These are phyloP conservation scores for Drosophila santomea DNA, from an alignment of 1,140 invertebrate species.

Conservation along the genomic window DNA sequence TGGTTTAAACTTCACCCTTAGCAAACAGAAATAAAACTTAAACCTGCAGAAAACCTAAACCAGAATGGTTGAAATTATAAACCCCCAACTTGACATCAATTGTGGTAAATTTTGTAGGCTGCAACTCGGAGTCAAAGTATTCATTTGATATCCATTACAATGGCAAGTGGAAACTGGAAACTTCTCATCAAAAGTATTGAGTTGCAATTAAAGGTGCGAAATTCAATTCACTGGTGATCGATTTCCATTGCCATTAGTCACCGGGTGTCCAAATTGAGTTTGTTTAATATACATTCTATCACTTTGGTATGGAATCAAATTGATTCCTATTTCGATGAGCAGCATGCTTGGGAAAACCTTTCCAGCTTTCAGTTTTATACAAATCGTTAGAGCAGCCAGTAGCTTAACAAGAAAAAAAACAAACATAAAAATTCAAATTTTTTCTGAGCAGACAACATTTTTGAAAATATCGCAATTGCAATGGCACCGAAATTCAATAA, in stretches of 20 bases:
- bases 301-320: too few species aligned
- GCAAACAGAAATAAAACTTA: not conserved
- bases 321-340: not conserved
- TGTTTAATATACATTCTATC: constrained; percentile 1
- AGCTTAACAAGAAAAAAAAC: not conserved
- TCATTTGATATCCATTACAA: constrained; percentile 37
- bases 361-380: not conserved
- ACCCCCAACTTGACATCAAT: constrained; percentile 19
- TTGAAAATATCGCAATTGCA: not conserved
- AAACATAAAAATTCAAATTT: not conserved
- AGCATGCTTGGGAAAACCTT: not conserved
- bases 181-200: constrained; percentile 41
- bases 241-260: constrained; percentile 70
- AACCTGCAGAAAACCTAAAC: constrained; percentile 33
- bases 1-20: not conserved
- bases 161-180: constrained; percentile 12
- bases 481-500: not conserved
- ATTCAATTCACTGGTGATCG: constrained; percentile 42
- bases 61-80: constrained; percentile 25
- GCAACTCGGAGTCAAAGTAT: constrained; percentile 33
- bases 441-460: not conserved
- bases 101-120: constrained; percentile 18
- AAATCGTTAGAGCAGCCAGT: not conserved
- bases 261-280: constrained; percentile 35
- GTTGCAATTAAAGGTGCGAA: constrained; percentile 42